phyloP scores from a whole-genome alignment of 2,113 vertebrate species.

The Cacatua alba region DNA sequence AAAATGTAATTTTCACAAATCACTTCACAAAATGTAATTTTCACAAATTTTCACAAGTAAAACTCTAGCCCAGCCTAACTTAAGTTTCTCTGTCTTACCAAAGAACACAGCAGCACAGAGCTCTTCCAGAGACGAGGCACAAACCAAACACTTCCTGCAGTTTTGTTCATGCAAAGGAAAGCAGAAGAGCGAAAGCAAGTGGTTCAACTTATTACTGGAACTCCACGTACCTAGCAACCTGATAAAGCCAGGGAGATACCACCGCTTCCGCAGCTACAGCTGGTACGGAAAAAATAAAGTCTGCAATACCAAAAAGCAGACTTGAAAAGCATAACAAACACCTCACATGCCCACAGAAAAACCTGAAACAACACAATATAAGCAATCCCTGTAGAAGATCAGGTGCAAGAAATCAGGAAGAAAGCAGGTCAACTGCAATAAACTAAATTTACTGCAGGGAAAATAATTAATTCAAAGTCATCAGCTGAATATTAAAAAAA shows the following conservation, averaged over 20 bases:
- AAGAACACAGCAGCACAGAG: not conserved
- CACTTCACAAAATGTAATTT: not conserved
- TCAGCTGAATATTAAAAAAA: not conserved
- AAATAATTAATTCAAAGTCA: not conserved
- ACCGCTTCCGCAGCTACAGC: accelerated
- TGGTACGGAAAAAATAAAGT: not conserved
- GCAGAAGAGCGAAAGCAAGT: not conserved
- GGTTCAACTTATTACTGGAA: not conserved
- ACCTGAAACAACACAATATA: not conserved
- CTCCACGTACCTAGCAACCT: not conserved
- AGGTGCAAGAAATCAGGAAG: not conserved
- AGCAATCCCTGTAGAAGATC: not conserved
- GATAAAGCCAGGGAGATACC: not conserved
- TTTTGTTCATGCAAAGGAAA: not conserved
- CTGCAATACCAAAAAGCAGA: not conserved
- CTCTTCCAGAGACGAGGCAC: not conserved
- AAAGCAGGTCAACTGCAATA: not conserved
- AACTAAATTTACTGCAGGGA: not conserved
- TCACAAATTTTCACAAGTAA: not conserved
- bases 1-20: not conserved
- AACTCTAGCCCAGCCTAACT: not conserved
- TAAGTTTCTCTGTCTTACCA: not conserved
- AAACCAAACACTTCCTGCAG: not conserved
- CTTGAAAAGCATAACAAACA: not conserved
- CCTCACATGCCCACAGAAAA: not conserved